Evolutionary conservation across 2,888 invertebrate species (phyloP).

Genomic region (Malthinus seriepunctatus): DNA sequence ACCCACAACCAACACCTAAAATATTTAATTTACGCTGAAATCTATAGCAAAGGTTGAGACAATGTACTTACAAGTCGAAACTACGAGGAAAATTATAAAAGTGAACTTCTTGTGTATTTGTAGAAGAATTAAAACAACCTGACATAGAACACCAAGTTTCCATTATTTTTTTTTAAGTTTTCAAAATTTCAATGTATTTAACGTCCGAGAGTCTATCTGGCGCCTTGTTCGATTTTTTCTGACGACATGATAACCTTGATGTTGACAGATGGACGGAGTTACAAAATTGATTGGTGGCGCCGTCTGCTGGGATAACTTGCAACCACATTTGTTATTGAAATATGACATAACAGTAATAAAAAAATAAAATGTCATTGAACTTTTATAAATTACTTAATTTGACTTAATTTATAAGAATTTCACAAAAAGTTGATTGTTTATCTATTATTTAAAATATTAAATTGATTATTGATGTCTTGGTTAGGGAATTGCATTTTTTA

Average conservation of each 20-base stretch:
- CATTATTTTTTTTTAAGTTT: slow-evolving; percentile 3
- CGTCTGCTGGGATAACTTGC: too few relatives aligned
- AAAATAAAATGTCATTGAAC: too few relatives aligned
- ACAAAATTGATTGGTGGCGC: neutral
- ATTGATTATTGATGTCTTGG: too few relatives aligned
- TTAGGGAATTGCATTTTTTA: too few relatives aligned
- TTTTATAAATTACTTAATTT: too few relatives aligned
- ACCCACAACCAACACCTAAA: slow-evolving; percentile 25
- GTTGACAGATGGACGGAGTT: slow-evolving; percentile 21
- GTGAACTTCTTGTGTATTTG: neutral
- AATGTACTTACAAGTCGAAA: slow-evolving; percentile 5
- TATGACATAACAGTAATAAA: too few relatives aligned
- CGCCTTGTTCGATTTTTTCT: neutral
- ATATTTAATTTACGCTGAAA: neutral
- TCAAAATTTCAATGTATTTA: neutral
- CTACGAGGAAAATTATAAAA: slow-evolving; percentile 7
- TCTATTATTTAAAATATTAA: too few relatives aligned
- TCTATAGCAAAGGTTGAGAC: neutral
- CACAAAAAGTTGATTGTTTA: too few relatives aligned
- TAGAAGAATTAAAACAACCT: slow-evolving; percentile 9
- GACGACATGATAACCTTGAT: slow-evolving; percentile 6
- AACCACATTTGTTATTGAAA: too few relatives aligned
- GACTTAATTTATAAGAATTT: too few relatives aligned
- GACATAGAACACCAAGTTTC: slow-evolving; percentile 15
- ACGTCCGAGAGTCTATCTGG: neutral